Percentiles rank a stretch among this genome's conserved stretches.
Evolutionary conservation across 2,888 invertebrate species (phyloP).

Genomic region (Caenorhabditis sinica): DNA sequence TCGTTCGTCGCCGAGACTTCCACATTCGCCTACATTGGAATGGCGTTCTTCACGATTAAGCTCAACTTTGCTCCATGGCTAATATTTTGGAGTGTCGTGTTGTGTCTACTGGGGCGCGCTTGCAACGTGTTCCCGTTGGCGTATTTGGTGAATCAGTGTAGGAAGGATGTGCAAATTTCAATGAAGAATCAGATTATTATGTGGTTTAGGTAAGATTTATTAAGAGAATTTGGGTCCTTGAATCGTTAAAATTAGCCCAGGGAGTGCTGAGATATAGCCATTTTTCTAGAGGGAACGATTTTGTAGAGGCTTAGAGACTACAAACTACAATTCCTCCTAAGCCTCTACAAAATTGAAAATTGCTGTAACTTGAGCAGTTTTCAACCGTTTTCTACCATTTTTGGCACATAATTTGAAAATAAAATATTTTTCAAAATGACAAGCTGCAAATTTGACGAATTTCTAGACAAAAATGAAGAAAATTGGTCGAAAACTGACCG

Average conservation of each 20-base stretch:
- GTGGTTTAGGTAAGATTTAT: slow-evolving; percentile 90
- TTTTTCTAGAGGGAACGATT: not conserved
- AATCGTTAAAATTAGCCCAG: not conserved
- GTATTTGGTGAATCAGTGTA: slow-evolving; percentile 93
- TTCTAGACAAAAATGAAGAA: not conserved
- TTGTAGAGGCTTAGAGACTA: not conserved
- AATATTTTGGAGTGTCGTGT: slow-evolving; percentile 94
- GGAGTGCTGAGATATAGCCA: too few species aligned
- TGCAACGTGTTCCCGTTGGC: slow-evolving; percentile 97
- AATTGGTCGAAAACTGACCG: not conserved
- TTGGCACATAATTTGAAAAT: not conserved
- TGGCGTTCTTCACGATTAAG: slow-evolving; percentile 95
- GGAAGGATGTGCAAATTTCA: slow-evolving; percentile 92
- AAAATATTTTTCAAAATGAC: not conserved
- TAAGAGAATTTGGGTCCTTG: slow-evolving; percentile 15
- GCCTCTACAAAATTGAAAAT: not conserved
- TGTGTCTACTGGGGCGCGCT: slow-evolving; percentile 94
- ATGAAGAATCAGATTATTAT: slow-evolving; percentile 99
- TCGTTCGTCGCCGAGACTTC: slow-evolving; percentile 98
- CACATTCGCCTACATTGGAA: slow-evolving; percentile 97
- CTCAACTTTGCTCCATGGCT: slow-evolving; percentile 93
- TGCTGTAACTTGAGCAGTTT: not conserved
- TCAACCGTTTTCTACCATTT: not conserved
- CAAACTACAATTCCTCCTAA: not conserved
- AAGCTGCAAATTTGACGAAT: not conserved